Percentiles rank a stretch among this genome's conserved stretches.
phyloP scores from a whole-genome alignment of 2,113 vertebrate species.

The Zosterops pallidus region DNA sequence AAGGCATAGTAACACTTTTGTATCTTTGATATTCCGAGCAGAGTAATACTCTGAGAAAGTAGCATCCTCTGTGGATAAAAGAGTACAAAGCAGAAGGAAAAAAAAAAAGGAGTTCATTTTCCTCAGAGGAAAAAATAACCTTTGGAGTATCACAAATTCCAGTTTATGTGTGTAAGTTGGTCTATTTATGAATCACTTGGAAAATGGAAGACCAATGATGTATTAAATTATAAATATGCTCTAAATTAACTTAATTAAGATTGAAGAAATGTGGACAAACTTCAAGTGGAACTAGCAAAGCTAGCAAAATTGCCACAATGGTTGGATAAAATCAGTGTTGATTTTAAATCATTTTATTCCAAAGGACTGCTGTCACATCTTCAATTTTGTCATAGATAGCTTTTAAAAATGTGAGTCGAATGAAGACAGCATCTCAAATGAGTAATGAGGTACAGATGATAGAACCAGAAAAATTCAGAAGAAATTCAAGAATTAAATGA shows the following conservation, averaged over 20 bases:
- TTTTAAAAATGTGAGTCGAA: background rate
- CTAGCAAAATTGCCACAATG: background rate
- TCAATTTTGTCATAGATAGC: background rate
- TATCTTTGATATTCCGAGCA: background rate
- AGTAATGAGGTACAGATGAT: background rate
- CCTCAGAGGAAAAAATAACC: background rate
- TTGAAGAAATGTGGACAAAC: background rate
- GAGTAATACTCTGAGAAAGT: background rate
- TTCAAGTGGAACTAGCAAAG: background rate
- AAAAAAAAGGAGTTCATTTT: background rate
- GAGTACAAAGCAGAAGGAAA: background rate
- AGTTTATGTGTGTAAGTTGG: background rate
- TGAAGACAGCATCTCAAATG: background rate
- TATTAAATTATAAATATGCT: background rate
- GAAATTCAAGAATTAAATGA: background rate
- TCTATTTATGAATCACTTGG: background rate
- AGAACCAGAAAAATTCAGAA: background rate
- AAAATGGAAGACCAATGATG: background rate
- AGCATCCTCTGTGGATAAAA: background rate
- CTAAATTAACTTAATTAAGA: background rate
- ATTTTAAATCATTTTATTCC: background rate
- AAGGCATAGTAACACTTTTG: background rate
- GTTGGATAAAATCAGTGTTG: background rate
- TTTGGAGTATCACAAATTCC: background rate
- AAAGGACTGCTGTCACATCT: background rate